Percentiles rank a stretch among this genome's conserved stretches.
phyloP scores from a whole-genome alignment of 2,113 vertebrate species.

The Kryptolebias marmoratus region DNA sequence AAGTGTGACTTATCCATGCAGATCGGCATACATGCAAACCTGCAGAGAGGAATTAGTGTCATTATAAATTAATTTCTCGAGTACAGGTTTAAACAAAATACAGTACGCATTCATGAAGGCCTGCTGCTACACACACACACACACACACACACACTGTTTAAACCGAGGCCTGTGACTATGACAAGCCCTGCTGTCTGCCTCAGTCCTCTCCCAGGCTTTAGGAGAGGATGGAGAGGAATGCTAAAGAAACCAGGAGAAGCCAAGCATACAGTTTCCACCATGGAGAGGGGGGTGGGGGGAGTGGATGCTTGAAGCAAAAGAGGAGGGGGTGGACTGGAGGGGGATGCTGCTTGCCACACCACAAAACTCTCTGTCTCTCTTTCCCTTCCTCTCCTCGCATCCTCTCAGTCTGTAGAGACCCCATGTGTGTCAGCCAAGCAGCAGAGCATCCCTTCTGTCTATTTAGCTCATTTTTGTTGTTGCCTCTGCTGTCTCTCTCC shows the following conservation, averaged over 20 bases:
- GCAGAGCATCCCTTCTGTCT: constrained; percentile 73
- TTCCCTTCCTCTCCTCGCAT: constrained; percentile 56
- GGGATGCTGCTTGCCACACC: constrained; percentile 53
- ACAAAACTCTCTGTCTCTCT: constrained; percentile 68
- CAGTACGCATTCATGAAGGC: constrained; percentile 2
- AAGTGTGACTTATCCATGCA: not conserved
- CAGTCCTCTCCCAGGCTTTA: constrained; percentile 71
- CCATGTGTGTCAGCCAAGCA: constrained; percentile 74
- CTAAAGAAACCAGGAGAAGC: constrained; percentile 76
- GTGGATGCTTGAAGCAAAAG: constrained; percentile 37
- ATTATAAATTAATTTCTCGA: constrained; percentile 9
- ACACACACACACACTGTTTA: constrained; percentile 32
- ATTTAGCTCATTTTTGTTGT: constrained; percentile 64
- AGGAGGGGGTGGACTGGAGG: constrained; percentile 28
- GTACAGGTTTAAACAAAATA: constrained; percentile 26
- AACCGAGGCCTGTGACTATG: constrained; percentile 68
- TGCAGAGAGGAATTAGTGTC: constrained; percentile 11
- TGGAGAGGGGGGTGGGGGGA: constrained; percentile 35
- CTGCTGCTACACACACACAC: constrained; percentile 10
- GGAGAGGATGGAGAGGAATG: constrained; percentile 74
- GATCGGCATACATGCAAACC: not conserved
- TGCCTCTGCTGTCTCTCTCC: constrained; percentile 50
- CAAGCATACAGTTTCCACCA: constrained; percentile 74
- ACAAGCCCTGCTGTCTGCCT: constrained; percentile 77
- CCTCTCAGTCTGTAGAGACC: constrained; percentile 74